Evolutionary conservation across 2,113 vertebrate genomes (phyloP).

Genomic region (Falcunculus frontatus): DNA sequence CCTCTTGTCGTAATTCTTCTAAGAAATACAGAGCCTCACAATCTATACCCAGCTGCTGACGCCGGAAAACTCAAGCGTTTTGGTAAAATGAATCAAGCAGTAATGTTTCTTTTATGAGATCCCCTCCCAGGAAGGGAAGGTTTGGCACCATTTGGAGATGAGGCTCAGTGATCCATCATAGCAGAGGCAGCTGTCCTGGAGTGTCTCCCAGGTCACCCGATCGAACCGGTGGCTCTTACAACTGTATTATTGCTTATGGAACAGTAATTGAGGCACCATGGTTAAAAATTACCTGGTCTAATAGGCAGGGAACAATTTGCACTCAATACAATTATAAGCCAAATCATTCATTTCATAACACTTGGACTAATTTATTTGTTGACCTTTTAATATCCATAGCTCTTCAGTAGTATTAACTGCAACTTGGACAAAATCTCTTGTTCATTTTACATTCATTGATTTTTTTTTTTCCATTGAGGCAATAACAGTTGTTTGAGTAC

Average conservation of each 20-base stretch:
- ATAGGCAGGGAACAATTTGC: conserved; percentile 77
- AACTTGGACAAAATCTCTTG: conserved; percentile 83
- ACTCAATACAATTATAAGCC: conserved; percentile 79
- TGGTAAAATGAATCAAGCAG: conserved; percentile 74
- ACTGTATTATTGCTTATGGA: conserved; percentile 91
- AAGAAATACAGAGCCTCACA: conserved; percentile 61
- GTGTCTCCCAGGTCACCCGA: conserved; percentile 89
- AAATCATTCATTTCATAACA: conserved; percentile 82
- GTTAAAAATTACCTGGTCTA: conserved; percentile 78
- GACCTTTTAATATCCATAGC: conserved; percentile 82
- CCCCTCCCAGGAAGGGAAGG: conserved; percentile 61
- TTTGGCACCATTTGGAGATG: conserved; percentile 74
- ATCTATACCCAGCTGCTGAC: conserved; percentile 68
- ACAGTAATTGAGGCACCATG: conserved; percentile 82
- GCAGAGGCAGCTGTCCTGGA: conserved; percentile 86
- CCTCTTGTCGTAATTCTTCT: conserved; percentile 59
- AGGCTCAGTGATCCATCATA: conserved; percentile 90
- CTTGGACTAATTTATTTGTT: conserved; percentile 79
- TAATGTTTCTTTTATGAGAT: conserved; percentile 77
- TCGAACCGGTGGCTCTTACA: conserved; percentile 88
- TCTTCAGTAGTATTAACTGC: conserved; percentile 86
- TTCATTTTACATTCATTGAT: conserved; percentile 95
- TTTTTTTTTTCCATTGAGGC: conserved; percentile 85
- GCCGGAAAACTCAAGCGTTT: conserved; percentile 68
- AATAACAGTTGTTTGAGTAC: conserved; percentile 90